Evolutionary conservation across 2,888 invertebrate species (phyloP).

Genomic region (Nephrocerus scutellatus): DNA sequence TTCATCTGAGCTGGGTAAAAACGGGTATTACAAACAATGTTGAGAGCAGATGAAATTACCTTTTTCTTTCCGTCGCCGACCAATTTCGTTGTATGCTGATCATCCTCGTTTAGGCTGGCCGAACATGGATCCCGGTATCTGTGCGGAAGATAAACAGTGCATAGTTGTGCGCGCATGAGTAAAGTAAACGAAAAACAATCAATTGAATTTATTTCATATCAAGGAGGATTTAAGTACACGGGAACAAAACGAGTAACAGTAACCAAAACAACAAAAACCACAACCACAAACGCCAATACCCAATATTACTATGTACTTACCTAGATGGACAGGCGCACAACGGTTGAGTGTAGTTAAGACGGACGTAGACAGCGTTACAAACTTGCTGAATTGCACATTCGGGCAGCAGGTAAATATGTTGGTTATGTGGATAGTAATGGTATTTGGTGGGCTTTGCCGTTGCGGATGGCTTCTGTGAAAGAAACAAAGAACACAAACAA

Average conservation of each 20-base stretch:
- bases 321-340: slow-evolving; percentile 85
- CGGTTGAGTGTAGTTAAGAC: slow-evolving; percentile 87
- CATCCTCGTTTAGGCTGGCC: slow-evolving; percentile 81
- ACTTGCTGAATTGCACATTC: slow-evolving; percentile 93
- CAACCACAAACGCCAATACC: no score
- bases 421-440: slow-evolving; percentile 90
- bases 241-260: no score
- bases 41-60: no score
- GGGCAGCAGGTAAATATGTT: slow-evolving; percentile 83
- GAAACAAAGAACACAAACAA: slow-evolving; percentile 27
- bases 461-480: slow-evolving; percentile 64
- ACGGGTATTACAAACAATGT: no score
- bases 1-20: no score
- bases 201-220: no score
- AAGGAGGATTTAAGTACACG: no score
- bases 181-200: no score
- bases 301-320: no score
- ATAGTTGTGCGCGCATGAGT: no score
- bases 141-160: no score
- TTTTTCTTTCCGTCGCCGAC: slow-evolving; percentile 77
- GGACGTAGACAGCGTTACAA: slow-evolving; percentile 87
- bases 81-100: slow-evolving; percentile 85
- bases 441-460: slow-evolving; percentile 84
- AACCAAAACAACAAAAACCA: no score
- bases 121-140: slow-evolving; percentile 83